Percentiles rank a stretch among this genome's conserved stretches.
Evolutionary conservation across 2,113 vertebrate genomes (phyloP).

Genomic region (Panthera leo): DNA sequence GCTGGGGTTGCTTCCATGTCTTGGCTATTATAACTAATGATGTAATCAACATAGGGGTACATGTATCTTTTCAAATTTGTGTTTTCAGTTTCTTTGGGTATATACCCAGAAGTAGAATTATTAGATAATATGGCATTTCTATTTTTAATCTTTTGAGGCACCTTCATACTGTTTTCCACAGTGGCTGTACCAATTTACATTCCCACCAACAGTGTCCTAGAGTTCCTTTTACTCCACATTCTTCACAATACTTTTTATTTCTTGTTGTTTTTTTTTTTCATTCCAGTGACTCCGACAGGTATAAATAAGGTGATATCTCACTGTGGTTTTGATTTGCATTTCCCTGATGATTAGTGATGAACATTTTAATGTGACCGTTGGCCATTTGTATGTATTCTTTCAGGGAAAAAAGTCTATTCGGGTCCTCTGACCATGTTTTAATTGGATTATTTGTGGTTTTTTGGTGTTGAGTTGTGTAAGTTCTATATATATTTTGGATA

Average conservation of each 20-base stretch:
- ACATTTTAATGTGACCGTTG: not conserved
- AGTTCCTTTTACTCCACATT: not conserved
- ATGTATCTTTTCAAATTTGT: not conserved
- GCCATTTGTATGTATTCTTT: not conserved
- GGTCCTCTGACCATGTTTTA: not conserved
- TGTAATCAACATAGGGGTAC: not conserved
- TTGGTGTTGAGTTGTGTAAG: not conserved
- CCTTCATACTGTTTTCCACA: not conserved
- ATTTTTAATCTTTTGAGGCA: not conserved
- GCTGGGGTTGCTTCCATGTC: not conserved
- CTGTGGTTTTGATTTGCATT: not conserved
- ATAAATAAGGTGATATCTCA: not conserved
- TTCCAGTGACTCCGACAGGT: not conserved
- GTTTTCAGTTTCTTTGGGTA: not conserved
- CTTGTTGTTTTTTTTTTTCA: not conserved
- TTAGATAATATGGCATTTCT: not conserved
- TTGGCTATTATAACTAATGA: not conserved
- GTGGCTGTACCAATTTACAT: not conserved
- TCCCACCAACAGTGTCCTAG: not conserved
- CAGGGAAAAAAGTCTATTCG: not conserved
- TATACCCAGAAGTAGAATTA: not conserved
- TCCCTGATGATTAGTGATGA: not conserved
- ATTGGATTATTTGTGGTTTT: not conserved
- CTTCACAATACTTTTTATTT: not conserved
- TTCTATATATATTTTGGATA: not conserved